Evolutionary conservation across 1,140 invertebrate genomes (phyloP), one percentile per base, ranked within the genome.

Genomic region (Solen grandis): DNA sequence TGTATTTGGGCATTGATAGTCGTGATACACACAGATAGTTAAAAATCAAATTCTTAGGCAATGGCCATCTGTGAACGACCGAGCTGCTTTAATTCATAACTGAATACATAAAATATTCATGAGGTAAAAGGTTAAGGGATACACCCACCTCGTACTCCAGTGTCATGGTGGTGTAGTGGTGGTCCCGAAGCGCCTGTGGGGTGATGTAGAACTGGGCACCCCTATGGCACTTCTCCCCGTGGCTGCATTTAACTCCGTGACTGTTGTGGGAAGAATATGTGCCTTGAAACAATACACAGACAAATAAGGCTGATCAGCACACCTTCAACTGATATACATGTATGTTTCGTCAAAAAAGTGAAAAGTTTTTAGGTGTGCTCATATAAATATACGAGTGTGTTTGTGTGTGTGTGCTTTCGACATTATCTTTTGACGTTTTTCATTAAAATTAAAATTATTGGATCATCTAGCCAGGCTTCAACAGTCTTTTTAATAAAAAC

Each of bases 181-280:
- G 55, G 31, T 63, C 50, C 41, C 38, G 33, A 46, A 72, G 52
- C 25, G 25, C 75, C 36, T 31, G 22, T 27, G 27, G 82, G 52
- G 25, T 70, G 46, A 76, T 50, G 27, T 78, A 87, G 46, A 88
- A 87, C 55, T 86, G 83, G 10, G 75, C 82, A 2, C 85, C 84
- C 36, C 82, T 57, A 1, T 79, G 76, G 38, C 72, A 75, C 36
- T 75, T 75, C 29, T 75, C 38, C 22, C 41, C 41, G 19, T 46
- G 41, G 41, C 8, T 19, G 41, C 72, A 75, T n/a, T 13, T 13
- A 29, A 50, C 25, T 31, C 72, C 72, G n/a, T 62, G 41, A 52
- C 60, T 62, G 5, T 35, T 31, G 29, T 75, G 72, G 1, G 41
- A 22, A 16, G 72, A 75, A 35, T 27, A 75, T 19, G 72, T 75